phyloP scores from a whole-genome alignment of 2,113 vertebrate species.

The Vimba vimba region DNA sequence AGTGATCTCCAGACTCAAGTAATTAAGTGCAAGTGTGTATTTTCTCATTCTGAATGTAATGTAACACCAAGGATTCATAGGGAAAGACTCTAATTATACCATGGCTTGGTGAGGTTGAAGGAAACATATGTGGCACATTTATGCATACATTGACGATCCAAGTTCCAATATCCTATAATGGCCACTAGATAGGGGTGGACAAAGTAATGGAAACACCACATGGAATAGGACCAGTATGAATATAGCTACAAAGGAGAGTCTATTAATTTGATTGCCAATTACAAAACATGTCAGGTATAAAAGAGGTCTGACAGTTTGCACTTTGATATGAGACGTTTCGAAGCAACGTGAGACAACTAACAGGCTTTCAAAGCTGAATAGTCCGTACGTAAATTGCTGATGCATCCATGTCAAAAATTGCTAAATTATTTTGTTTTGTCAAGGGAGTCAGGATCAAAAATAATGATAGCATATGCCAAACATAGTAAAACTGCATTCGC shows the following conservation, averaged over 20 bases:
- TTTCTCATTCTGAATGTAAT: conserved; percentile 23
- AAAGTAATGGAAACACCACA: not conserved
- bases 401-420: not conserved
- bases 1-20: conserved; percentile 76
- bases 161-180: not conserved
- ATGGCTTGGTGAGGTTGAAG: not conserved
- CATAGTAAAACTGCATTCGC: not conserved
- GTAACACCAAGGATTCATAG: not conserved
- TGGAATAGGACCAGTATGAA: not conserved
- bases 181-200: not conserved
- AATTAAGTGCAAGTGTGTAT: conserved; percentile 75
- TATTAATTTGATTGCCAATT: not conserved
- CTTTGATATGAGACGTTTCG: not conserved
- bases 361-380: not conserved
- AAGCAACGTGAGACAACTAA: not conserved
- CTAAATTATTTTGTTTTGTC: conserved; percentile 10
- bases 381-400: not conserved
- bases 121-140: not conserved
- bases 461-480: not conserved
- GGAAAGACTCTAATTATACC: not conserved
- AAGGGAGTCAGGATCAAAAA: conserved; percentile 1
- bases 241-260: not conserved
- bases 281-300: not conserved
- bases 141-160: not conserved
- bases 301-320: not conserved